These are phyloP conservation scores for Beris morrisii DNA, from an alignment of 2,888 invertebrate genomes.

Conservation along the genomic window DNA sequence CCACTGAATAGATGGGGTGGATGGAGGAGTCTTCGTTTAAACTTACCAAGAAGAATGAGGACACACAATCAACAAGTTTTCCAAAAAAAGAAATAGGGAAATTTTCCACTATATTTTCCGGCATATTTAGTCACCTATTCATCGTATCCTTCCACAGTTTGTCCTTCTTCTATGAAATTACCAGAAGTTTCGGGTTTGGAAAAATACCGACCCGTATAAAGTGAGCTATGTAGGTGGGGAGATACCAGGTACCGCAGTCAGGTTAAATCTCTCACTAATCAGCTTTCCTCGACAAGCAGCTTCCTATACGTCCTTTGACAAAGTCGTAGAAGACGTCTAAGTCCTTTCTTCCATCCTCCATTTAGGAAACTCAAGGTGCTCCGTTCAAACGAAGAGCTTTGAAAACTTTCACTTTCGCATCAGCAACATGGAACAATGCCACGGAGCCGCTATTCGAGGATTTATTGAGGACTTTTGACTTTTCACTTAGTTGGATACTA, in stretches of 20 bases:
- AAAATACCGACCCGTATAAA: too few species aligned
- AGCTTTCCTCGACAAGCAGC: too few species aligned
- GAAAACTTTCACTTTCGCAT: constrained; percentile 9
- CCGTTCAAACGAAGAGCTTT: constrained; percentile 3
- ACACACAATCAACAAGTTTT: constrained; percentile 24
- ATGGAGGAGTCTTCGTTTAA: constrained; percentile 4
- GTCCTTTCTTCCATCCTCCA: background rate
- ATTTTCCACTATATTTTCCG: too few species aligned
- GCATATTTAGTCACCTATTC: too few species aligned
- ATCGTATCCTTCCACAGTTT: too few species aligned
- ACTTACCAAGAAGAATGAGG: constrained; percentile 6
- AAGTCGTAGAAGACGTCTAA: background rate
- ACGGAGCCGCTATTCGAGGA: background rate
- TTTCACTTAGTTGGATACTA: background rate
- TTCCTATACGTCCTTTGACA: too few species aligned
- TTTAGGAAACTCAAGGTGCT: too few species aligned
- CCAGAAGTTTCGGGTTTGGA: too few species aligned
- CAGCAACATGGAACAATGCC: background rate
- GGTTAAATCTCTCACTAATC: too few species aligned
- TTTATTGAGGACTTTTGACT: constrained; percentile 26
- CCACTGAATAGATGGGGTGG: constrained; percentile 6
- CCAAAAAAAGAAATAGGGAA: background rate
- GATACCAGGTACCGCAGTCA: too few species aligned
- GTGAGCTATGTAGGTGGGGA: too few species aligned
- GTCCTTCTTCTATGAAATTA: too few species aligned